Conservation (phyloP, 2,797 vertebrate species). For the Graptemys geographica region DNA sequence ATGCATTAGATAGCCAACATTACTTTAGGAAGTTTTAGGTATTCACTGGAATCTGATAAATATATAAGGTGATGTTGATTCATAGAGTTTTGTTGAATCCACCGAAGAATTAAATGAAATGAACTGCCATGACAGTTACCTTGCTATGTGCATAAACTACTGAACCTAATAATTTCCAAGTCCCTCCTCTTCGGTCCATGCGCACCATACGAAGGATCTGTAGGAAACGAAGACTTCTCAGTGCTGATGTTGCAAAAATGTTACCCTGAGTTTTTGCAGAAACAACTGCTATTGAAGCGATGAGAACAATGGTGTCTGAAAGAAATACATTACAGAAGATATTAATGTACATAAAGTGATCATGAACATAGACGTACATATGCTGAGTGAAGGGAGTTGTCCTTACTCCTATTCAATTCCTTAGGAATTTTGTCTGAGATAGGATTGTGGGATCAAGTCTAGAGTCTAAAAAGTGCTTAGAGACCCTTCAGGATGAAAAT, state of each 20-base stretch:
- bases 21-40: not conserved
- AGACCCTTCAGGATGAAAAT: not conserved
- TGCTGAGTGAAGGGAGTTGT: not conserved
- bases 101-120: not conserved
- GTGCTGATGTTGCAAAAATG: slow-evolving; percentile 97
- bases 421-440: not conserved
- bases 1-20: not conserved
- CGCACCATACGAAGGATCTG: slow-evolving; percentile 99
- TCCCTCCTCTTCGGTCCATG: slow-evolving; percentile 97
- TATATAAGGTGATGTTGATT: not conserved
- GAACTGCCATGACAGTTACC: slow-evolving; percentile 77
- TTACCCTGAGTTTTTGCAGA: slow-evolving; percentile 98
- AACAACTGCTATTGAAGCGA: slow-evolving; percentile 97
- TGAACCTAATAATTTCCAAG: slow-evolving; percentile 98
- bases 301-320: slow-evolving; percentile 98
- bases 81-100: not conserved
- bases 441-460: not conserved
- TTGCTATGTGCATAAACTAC: slow-evolving; percentile 99
- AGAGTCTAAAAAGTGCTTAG: accelerated
- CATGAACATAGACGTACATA: not conserved
- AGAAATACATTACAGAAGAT: slow-evolving; percentile 78
- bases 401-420: accelerated
- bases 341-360: slow-evolving; percentile 52
- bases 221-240: slow-evolving; percentile 97
- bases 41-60: not conserved